Percentiles rank a stretch among this genome's conserved stretches.
Conservation (phyloP, 2,797 vertebrate genomes). For the Propithecus perrieri region DNA sequence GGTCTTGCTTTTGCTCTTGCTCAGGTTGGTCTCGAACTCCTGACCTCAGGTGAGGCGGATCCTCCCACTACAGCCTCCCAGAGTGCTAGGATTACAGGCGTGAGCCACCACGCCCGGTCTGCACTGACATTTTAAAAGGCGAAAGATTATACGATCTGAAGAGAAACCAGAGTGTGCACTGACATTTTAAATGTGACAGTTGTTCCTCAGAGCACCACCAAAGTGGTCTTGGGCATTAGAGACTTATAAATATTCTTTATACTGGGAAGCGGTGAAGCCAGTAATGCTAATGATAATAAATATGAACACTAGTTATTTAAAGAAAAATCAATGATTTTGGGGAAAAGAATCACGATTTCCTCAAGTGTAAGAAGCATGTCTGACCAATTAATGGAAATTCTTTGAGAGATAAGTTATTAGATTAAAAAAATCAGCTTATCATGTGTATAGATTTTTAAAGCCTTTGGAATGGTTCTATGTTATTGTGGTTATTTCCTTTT, state of each 20-base stretch:
- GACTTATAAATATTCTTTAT: not conserved
- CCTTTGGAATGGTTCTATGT: not conserved
- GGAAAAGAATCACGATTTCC: not conserved
- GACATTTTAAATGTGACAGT: not conserved
- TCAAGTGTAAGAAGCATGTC: not conserved
- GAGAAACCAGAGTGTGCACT: not conserved
- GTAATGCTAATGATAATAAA: not conserved
- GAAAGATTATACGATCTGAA: too few relatives aligned
- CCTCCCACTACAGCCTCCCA: too few relatives aligned
- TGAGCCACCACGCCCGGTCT: too few relatives aligned
- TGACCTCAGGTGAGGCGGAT: too few relatives aligned
- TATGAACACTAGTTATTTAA: not conserved
- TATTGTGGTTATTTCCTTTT: slow-evolving; percentile 1
- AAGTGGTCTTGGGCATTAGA: not conserved
- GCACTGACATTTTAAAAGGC: not conserved
- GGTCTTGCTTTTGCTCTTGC: too few relatives aligned
- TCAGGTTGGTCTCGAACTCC: too few relatives aligned
- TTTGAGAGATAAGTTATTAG: not conserved
- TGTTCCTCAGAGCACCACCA: not conserved
- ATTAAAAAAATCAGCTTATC: not conserved
- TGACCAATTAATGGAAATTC: not conserved
- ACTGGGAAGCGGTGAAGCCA: not conserved
- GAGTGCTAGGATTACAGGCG: too few relatives aligned
- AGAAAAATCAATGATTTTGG: not conserved
- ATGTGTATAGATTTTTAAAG: not conserved